Evolutionary conservation across 2,888 invertebrate genomes (phyloP).

Genomic region (Microctonus hyperodae): DNA sequence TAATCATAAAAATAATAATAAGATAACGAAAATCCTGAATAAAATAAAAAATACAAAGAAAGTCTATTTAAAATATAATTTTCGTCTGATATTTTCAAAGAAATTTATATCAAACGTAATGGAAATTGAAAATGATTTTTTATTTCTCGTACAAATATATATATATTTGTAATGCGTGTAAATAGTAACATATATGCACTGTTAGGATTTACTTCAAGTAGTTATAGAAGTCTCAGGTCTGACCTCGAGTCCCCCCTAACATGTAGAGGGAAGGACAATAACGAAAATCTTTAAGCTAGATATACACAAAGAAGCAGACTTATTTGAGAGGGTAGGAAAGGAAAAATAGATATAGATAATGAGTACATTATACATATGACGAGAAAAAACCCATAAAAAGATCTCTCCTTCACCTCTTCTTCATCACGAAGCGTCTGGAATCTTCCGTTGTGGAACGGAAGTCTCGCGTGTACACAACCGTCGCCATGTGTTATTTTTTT

Average conservation of each 20-base stretch:
- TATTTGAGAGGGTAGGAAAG: neutral
- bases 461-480: neutral
- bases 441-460: neutral
- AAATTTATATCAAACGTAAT: neutral
- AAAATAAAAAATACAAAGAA: no score
- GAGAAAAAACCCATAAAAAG: neutral
- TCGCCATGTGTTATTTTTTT: neutral
- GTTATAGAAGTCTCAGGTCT: conserved; percentile 14
- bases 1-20: neutral
- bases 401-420: no score
- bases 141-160: neutral
- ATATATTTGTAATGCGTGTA: no score
- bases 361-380: neutral
- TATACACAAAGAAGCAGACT: neutral
- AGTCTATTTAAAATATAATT: no score
- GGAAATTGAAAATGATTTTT: neutral
- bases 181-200: no score
- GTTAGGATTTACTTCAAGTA: neutral
- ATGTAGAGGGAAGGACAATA: neutral
- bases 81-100: no score
- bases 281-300: neutral
- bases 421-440: neutral
- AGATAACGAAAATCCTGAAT: neutral
- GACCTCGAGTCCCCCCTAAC: neutral
- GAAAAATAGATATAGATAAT: neutral